These are phyloP conservation scores for Aphis craccivora DNA, from an alignment of 1,140 invertebrate genomes.

Conservation along the genomic window DNA sequence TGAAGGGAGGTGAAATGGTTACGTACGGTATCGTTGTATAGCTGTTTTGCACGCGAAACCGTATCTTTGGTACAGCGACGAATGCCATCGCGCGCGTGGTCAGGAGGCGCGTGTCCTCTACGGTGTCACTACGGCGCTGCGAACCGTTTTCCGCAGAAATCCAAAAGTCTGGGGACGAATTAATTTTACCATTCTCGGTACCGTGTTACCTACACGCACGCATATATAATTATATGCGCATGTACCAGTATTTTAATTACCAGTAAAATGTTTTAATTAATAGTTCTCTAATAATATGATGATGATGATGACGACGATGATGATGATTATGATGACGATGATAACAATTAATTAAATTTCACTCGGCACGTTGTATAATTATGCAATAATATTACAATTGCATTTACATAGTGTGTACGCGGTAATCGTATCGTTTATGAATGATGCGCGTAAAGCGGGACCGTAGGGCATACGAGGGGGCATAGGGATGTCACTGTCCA, in stretches of 20 bases:
- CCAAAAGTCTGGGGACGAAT: constrained; percentile 34
- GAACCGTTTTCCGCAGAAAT: not conserved
- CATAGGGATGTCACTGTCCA: no score
- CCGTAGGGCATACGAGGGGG: not conserved
- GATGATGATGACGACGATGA: not conserved
- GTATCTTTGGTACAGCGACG: not conserved
- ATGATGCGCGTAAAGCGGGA: not conserved
- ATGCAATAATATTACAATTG: no score
- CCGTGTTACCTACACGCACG: not conserved
- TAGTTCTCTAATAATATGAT: not conserved
- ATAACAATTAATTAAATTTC: not conserved
- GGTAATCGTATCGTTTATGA: not conserved
- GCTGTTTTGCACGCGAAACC: no score
- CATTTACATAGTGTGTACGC: no score
- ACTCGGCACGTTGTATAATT: not conserved
- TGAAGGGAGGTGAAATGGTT: no score
- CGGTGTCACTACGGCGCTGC: not conserved
- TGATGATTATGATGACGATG: not conserved
- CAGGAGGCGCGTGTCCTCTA: not conserved
- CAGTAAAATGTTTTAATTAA: not conserved
- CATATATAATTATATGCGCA: not conserved
- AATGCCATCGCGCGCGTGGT: not conserved
- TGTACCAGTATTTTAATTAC: not conserved
- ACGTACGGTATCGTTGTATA: no score
- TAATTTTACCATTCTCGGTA: not conserved